phyloP scores from a whole-genome alignment of 2,797 vertebrate genomes.

The Notolabrus celidotus region DNA sequence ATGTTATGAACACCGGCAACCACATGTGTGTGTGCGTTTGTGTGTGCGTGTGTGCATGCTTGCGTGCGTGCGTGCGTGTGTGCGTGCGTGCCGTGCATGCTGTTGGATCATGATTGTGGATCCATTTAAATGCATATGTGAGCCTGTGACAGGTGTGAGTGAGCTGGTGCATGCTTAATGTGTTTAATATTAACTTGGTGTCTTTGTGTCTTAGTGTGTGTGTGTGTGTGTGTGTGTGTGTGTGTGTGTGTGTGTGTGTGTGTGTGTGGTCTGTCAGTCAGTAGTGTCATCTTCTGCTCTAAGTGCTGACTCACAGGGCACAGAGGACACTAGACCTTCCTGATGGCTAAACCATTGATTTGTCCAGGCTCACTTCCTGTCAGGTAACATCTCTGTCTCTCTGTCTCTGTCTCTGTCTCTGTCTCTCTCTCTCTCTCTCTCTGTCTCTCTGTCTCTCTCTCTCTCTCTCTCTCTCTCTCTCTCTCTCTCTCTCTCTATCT shows the following conservation, averaged over 20 bases:
- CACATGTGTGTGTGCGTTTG: background rate
- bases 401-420: slow-evolving; percentile 9
- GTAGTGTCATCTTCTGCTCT: slow-evolving; percentile 52
- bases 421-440: background rate
- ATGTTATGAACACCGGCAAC: background rate
- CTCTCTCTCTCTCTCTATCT: slow-evolving; percentile 4
- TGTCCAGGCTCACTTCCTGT: slow-evolving; percentile 61
- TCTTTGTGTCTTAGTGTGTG: background rate
- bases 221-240: slow-evolving; percentile 24
- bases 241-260: slow-evolving; percentile 26
- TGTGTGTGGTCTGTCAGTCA: slow-evolving; percentile 36
- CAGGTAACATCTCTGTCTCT: slow-evolving; percentile 51
- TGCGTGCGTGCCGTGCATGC: too few relatives aligned
- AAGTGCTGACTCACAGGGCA: slow-evolving; percentile 77
- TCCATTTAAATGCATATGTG: slow-evolving; percentile 37
- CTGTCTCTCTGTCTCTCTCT: slow-evolving; percentile 1
- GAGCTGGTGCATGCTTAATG: slow-evolving; percentile 52
- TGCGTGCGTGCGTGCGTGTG: slow-evolving; percentile 6
- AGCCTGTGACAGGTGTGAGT: slow-evolving; percentile 47
- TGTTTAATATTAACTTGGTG: slow-evolving; percentile 56
- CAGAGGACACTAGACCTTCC: slow-evolving; percentile 67
- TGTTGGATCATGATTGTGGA: slow-evolving; percentile 20
- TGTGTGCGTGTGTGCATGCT: slow-evolving; percentile 4
- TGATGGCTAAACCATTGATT: slow-evolving; percentile 59
- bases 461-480: slow-evolving; percentile 5